phyloP scores from a whole-genome alignment of 1,140 invertebrate species.

The Drosophila erecta region DNA sequence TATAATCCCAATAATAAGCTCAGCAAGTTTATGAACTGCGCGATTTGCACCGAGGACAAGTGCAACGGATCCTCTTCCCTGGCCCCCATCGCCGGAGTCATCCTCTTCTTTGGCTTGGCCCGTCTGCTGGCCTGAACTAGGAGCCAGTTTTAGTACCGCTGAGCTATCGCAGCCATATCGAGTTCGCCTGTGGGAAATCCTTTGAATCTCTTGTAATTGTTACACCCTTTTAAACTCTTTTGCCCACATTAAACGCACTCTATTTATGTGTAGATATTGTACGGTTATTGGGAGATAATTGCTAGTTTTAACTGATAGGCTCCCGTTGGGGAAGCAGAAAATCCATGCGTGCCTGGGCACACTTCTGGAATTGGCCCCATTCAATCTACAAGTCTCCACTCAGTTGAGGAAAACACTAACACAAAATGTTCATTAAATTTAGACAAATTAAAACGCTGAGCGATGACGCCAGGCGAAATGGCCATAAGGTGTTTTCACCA shows the following conservation, averaged over 20 bases:
- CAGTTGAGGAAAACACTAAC: slow-evolving; percentile 26
- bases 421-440: slow-evolving; percentile 70
- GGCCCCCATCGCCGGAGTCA: slow-evolving; percentile 61
- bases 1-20: slow-evolving; percentile 52
- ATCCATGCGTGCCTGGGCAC: slow-evolving; percentile 49
- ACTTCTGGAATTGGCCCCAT: slow-evolving; percentile 30
- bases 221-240: slow-evolving; percentile 14
- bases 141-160: too few species aligned
- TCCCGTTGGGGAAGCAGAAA: slow-evolving; percentile 3
- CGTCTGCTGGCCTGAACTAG: slow-evolving; percentile 63
- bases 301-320: slow-evolving; percentile 1
- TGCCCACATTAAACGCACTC: slow-evolving; percentile 24
- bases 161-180: too few species aligned
- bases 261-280: slow-evolving; percentile 19
- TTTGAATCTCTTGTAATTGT: slow-evolving; percentile 7
- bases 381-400: slow-evolving; percentile 24
- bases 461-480: slow-evolving; percentile 59
- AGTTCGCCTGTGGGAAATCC: too few species aligned
- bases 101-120: slow-evolving; percentile 71
- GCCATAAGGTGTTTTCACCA: slow-evolving; percentile 43
- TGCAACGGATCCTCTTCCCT: slow-evolving; percentile 70
- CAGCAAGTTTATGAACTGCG: slow-evolving; percentile 66
- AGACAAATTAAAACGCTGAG: slow-evolving; percentile 65
- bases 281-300: slow-evolving; percentile 12
- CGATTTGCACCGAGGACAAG: slow-evolving; percentile 71